A percentile compares a stretch with the other conserved stretches of the same genome.
These are phyloP conservation scores for Betta splendens DNA, from an alignment of 2,797 vertebrate genomes.

Conservation along the genomic window DNA sequence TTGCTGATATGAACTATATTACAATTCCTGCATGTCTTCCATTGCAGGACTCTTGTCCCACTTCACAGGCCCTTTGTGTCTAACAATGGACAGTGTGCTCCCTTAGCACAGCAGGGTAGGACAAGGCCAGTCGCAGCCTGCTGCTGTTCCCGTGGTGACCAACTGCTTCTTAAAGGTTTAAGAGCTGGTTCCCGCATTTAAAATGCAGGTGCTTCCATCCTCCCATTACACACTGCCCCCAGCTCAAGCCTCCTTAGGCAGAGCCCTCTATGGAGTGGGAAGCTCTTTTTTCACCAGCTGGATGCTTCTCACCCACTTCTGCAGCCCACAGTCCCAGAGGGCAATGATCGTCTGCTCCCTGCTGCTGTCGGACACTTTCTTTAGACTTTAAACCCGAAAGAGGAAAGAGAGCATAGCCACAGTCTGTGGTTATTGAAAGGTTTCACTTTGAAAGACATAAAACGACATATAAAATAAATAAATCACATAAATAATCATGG, in stretches of 20 bases:
- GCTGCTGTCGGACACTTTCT: background rate
- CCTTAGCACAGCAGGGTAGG: conserved; percentile 64
- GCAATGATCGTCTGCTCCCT: background rate
- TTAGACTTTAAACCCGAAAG: background rate
- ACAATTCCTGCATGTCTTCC: conserved; percentile 6
- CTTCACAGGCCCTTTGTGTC: conserved; percentile 8
- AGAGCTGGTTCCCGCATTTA: conserved; percentile 69
- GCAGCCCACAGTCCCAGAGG: conserved; percentile 7
- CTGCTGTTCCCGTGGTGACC: conserved; percentile 67
- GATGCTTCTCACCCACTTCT: conserved; percentile 32
- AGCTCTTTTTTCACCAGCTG: conserved; percentile 40
- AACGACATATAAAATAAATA: background rate
- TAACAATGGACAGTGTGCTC: conserved; percentile 55
- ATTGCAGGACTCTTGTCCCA: conserved; percentile 8
- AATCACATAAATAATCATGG: background rate
- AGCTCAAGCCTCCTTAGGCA: conserved; percentile 39
- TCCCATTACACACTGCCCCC: conserved; percentile 32
- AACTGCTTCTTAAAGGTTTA: conserved; percentile 55
- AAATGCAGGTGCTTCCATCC: conserved; percentile 65
- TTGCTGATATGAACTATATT: background rate
- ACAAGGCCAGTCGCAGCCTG: conserved; percentile 54
- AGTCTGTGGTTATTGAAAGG: background rate
- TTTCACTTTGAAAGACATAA: background rate
- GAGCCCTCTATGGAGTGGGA: conserved; percentile 35
- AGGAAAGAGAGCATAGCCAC: background rate